Evolutionary conservation across 2,888 invertebrate genomes (phyloP), one percentile per base, ranked within the genome.

Genomic region (Mimumesa dahlbomi): DNA sequence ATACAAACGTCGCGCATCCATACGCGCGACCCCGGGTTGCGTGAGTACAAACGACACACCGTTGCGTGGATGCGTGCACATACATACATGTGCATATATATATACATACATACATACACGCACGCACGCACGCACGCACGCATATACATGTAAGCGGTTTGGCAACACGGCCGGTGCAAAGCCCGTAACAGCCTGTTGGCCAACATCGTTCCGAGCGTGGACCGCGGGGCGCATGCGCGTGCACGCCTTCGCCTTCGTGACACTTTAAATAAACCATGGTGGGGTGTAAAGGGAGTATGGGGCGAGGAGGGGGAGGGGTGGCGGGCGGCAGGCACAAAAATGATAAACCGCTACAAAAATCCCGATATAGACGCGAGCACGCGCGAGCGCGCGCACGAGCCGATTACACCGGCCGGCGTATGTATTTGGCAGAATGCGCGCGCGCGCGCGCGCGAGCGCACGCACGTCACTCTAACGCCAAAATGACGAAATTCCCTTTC

Each of bases 111-210:
- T 18, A 21, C 16, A n/a, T n/a, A n/a, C n/a, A n/a, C n/a, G n/a
- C n/a, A n/a, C n/a, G n/a, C n/a, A n/a, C 34, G 34, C n/a, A n/a
- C 2, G 11, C 0, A 34, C n/a, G 6, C 29, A 18, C 14, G 36
- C 29, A 19, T 18, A 54, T 46, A 56, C 34, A 66, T 49, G 38
- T 52, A 66, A 52, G 61, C 74, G 75, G 81, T 79, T 79, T 81
- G 81, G 81, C 75, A 81, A 81, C 81, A 69, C 73, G 69, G 70
- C 57, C 69, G 81, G 72, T 68, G 75, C 81, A 74, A 73, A 72
- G 75, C 74, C 78, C 75, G 78, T 73, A 81, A 78, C 78, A 79
- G 79, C 72, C 79, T 79, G 79, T 79, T 79, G 78, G 81, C 81
- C 75, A 81, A 79, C 79, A 78, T 79, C 70, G 61, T 48, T 69